These are phyloP conservation scores for Regulus satrapa DNA, from an alignment of 2,113 vertebrate genomes.

Conservation along the genomic window DNA sequence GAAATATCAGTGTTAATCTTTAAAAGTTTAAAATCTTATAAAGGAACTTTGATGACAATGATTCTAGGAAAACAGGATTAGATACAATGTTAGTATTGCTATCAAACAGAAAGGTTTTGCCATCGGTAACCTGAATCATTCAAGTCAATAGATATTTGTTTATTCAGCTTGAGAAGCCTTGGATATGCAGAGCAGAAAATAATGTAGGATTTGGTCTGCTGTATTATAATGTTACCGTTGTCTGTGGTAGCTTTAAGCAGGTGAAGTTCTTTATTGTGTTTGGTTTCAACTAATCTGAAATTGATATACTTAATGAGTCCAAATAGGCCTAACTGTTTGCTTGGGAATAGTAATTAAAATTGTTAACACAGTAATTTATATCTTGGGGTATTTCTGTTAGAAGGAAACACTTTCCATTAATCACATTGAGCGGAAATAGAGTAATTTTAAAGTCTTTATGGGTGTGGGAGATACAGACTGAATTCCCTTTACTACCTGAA, in stretches of 20 bases:
- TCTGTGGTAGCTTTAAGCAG: not conserved
- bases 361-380: not conserved
- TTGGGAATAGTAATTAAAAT: constrained; percentile 23
- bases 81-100: not conserved
- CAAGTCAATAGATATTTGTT: not conserved
- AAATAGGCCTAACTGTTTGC: not conserved
- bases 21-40: not conserved
- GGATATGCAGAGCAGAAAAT: not conserved
- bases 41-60: not conserved
- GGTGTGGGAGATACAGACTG: not conserved
- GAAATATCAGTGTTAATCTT: not conserved
- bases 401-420: not conserved
- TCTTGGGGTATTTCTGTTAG: not conserved
- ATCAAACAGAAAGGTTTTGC: not conserved
- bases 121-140: not conserved
- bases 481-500: not conserved
- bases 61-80: not conserved
- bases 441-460: not conserved
- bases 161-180: not conserved
- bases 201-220: not conserved
- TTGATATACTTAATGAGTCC: not conserved
- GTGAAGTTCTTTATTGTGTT: not conserved
- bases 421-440: not conserved
- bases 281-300: not conserved
- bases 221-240: not conserved